Evolutionary conservation across 2,797 vertebrate species (phyloP), one percentile per base, ranked within the genome.

Genomic region (Sebastes matsubarae): DNA sequence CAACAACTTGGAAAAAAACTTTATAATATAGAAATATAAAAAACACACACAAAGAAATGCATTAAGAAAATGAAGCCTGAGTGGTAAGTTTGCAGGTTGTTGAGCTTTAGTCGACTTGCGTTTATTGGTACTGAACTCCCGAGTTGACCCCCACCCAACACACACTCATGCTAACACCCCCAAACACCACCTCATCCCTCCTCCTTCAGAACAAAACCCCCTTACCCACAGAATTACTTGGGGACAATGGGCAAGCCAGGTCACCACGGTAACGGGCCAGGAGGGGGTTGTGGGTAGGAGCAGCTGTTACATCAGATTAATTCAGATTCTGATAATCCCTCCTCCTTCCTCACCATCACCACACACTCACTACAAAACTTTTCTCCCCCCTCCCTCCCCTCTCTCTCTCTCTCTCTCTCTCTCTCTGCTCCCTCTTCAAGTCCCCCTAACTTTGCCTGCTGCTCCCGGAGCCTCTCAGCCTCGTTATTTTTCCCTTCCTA

Each of bases 251-350:
- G 93, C 94, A 95, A 95, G 96, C 96, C 95, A 89, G 95, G 97
- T 98, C 96, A 93, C 95, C 96, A 96, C 95, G 96, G 97, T 96
- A 98, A 99, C 97, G 85, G 94, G 92, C 92, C 79, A 83, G 94
- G 93, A 92, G 94, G 95, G 97, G 96, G 96, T 90, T 92, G 94
- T 94, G 96, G 95, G 96, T 95, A 97, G 97, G 96, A 96, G 97
- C 97, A 98, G 97, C 97, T 98, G 97, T 97, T 97, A 97, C 97
- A 97, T 97, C 97, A 96, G 97, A 98, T 98, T 98, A 98, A 97
- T 96, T 96, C 95, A 96, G 95, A 97, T 97, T 97, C 96, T 95
- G 94, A 96, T 96, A 96, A 96, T 96, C 94, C 94, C 93, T 94
- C 95, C 94, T 93, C 93, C 94, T 91, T 94, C 93, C 81, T 91